Evolutionary conservation across 92 coral and sea anemone genomes (phyloP), one percentile per base, ranked within the genome.

Genomic region (Galaxea fascicularis): DNA sequence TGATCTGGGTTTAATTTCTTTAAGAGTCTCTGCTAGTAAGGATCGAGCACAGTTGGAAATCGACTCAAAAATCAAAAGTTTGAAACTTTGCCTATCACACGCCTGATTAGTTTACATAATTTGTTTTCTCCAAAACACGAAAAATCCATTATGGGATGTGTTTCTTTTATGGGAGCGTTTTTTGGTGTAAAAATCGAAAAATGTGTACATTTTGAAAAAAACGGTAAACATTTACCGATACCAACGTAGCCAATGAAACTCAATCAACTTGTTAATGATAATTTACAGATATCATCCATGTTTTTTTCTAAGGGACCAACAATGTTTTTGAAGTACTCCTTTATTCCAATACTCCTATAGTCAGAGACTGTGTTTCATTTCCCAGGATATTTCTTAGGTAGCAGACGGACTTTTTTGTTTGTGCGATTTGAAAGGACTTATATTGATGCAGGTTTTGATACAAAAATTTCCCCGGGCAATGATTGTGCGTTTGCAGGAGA

Each of bases 401-500:
- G 66, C 10, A 60, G 66, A 60, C 66, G 10, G 66, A 60, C 24
- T 10, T 20, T 60, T 60, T 60, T 60, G 13, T 60, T 60, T 16
- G 26, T 60, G 20, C 66, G 11, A 4, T 44, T 74, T 74, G 44
- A 1, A 74, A 74, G 27, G 59, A 46, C 35, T 46, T 25, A 74
- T 54, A 17, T 49, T 74, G 54, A 3, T 45, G 79, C 17, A 74
- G 79, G 5, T 74, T 74, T n/a, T 74, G 35, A 59, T 44, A 74
- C 20, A 47, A 74, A 74, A 44, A 47, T 46, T 59, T 74, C 65
- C 62, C 29, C 65, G 64, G 79, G 65, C 79, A 74, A 49, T 59
- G 4, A n/a, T 22, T 45, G 18, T 24, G 59, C 16, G 22, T 44
- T 74, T 74, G 13, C 44, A 46, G 20, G 64, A 74, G 35, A 27